phyloP scores from a whole-genome alignment of 2,888 invertebrate species.

The Syrista parreyssii region DNA sequence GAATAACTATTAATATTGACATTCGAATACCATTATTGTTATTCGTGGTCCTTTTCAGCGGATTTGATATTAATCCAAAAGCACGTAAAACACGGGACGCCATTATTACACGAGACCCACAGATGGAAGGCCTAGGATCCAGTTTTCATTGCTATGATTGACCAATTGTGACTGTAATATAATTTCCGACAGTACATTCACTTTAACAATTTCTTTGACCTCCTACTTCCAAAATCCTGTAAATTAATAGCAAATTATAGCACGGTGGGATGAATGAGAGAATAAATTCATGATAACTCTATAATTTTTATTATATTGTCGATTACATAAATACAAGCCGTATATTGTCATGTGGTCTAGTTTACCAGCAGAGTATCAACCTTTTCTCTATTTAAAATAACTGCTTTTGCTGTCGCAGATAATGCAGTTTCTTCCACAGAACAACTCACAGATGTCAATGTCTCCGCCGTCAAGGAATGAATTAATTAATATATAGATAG shows the following conservation, averaged over 20 bases:
- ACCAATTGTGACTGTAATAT: neutral
- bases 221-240: neutral
- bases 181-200: neutral
- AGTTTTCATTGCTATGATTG: neutral
- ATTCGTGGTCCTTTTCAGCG: slow-evolving; percentile 22
- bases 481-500: neutral
- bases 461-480: neutral
- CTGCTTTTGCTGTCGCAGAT: neutral
- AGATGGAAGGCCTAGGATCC: neutral
- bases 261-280: neutral
- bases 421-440: neutral
- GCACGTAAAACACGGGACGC: slow-evolving; percentile 39
- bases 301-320: neutral
- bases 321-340: neutral
- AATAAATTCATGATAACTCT: neutral
- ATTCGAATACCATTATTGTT: slow-evolving; percentile 17
- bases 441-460: neutral
- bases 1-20: neutral
- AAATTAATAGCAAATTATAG: neutral
- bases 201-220: neutral
- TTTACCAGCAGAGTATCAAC: neutral
- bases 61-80: slow-evolving; percentile 33
- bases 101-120: slow-evolving; percentile 35
- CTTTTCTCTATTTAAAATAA: neutral
- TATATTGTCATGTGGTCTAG: neutral